Evolutionary conservation across 2,113 vertebrate species (phyloP).

Genomic region (Malurus melanocephalus): DNA sequence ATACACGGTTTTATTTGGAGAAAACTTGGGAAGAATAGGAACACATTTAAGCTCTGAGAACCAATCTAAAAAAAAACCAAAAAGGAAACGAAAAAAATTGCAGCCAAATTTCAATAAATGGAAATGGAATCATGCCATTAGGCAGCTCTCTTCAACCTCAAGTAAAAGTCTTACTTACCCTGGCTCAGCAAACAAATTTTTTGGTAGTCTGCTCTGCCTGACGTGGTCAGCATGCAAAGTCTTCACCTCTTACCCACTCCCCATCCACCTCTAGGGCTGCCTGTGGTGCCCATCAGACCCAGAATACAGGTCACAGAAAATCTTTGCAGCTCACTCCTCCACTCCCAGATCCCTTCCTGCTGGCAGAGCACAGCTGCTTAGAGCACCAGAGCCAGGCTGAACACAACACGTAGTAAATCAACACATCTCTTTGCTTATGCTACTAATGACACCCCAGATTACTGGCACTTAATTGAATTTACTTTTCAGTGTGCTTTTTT

Average conservation of each 20-base stretch:
- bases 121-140: not conserved
- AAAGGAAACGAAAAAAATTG: not conserved
- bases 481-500: not conserved
- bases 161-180: not conserved
- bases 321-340: not conserved
- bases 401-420: not conserved
- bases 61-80: not conserved
- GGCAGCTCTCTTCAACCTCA: not conserved
- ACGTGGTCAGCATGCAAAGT: rapidly evolving
- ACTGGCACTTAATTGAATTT: not conserved
- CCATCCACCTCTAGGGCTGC: not conserved
- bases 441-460: slow-evolving; percentile 1
- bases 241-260: not conserved
- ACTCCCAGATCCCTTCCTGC: not conserved
- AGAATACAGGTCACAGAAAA: not conserved
- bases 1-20: rapidly evolving
- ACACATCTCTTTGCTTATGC: not conserved
- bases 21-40: not conserved
- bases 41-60: not conserved
- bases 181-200: not conserved
- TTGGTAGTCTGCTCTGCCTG: not conserved
- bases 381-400: not conserved
- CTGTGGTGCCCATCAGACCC: not conserved
- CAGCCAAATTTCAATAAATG: not conserved
- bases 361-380: not conserved